Conservation (phyloP, 2,113 vertebrate genomes). For the rabbit (Oryctolagus cuniculus) region mOryCun1.1 NC_091453.1:110933001-110933500, state of each 20-base stretch:
- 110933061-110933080: not conserved
- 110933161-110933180: not conserved
- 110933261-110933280: slow-evolving; percentile 23
- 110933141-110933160: not conserved
- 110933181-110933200: not conserved
- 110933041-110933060: not conserved
- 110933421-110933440: slow-evolving; percentile 57
- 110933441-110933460: slow-evolving; percentile 4
- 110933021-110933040: not conserved
- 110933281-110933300: slow-evolving; percentile 38
- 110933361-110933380: slow-evolving; percentile 55
- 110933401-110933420: slow-evolving; percentile 31
- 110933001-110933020: not conserved
- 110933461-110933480: slow-evolving; percentile 52
- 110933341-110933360: slow-evolving; percentile 59
- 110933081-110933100: slow-evolving; percentile 46
- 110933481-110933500: not conserved
- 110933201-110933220: not conserved
- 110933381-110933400: slow-evolving; percentile 35
- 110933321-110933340: slow-evolving; percentile 59
- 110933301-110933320: slow-evolving; percentile 69
- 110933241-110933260: slow-evolving; percentile 13
- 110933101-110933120: slow-evolving; percentile 41
- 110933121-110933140: slow-evolving; percentile 41
- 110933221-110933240: not conserved